Base-by-base conservation (phyloP, 2,888 invertebrate species). In the Pachymerium ferrugineum region DNA sequence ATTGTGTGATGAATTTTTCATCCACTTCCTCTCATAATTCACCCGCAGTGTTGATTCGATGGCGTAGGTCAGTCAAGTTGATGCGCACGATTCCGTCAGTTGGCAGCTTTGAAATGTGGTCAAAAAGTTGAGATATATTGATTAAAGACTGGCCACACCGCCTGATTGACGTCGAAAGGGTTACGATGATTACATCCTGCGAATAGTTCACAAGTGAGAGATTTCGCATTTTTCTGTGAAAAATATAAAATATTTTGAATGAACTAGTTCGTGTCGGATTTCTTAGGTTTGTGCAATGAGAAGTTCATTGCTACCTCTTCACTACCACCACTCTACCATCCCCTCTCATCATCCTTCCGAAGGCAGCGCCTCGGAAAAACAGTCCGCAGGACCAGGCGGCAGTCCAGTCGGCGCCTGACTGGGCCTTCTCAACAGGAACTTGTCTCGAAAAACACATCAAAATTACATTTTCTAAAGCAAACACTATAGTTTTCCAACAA, bases 261-360 rank as follows among this genome's bases (percentile, higher is more conserved):
- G 62, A 62, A 62, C 62, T 62, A 28, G 62, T 62, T 62, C 28
- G 62, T 62, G 62, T 62, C 28, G 62, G 62, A 62, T 62, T 62
- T 62, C 62, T 28, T 28, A 8, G 28, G 28, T 25, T 62, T 62
- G 25, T 22, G 4, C 12, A 3, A 28, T 12, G 62, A 62, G 28
- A 62, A 62, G 62, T 62, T 62, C 62, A 62, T 62, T 62, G 62
- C 62, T 62, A 62, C 62, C 62, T 62, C 62, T 62, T 62, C 62
- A 28, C 14, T 22, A 10, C 28, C 28, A 22, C 25, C 62, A 22
- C 25, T 28, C 62, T 28, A 28, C 28, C 62, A 28, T 28, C 62
- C 25, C 62, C 62, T 28, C 28, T 62, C 62, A 28, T 28, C 62
- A 22, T 22, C 62, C 62, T 62, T 62, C 47, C 62, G 62, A 62